phyloP scores from a whole-genome alignment of 2,113 vertebrate genomes.

The Vulpes ferrilata region DNA sequence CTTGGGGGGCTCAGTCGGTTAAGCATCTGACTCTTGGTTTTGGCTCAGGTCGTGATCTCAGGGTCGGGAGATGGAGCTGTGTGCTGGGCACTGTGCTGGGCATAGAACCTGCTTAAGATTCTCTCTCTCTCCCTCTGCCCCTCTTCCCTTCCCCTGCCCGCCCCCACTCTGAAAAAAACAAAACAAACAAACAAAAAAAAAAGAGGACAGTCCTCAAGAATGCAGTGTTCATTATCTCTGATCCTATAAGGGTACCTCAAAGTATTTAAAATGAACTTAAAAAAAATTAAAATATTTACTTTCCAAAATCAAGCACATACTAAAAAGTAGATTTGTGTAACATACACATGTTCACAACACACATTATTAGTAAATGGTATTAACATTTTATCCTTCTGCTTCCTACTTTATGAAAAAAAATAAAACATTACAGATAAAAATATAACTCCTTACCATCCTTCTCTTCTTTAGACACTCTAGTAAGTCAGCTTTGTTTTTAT shows the following conservation, averaged over 20 bases:
- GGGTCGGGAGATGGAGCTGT: background rate
- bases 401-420: background rate
- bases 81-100: too few species aligned
- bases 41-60: background rate
- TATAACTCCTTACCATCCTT: background rate
- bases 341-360: background rate
- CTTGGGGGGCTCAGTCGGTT: background rate
- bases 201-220: background rate
- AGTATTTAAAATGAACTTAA: background rate
- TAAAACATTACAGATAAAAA: background rate
- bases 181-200: too few species aligned
- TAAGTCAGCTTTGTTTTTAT: background rate
- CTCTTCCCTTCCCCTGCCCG: background rate
- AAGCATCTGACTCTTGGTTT: background rate
- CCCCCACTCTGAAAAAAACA: background rate
- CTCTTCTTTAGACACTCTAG: background rate
- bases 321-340: background rate
- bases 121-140: background rate
- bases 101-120: background rate
- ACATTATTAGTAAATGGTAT: background rate
- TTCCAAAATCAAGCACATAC: background rate
- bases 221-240: background rate
- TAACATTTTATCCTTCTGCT: background rate
- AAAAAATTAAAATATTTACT: background rate
- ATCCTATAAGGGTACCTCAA: background rate